phyloP scores from a whole-genome alignment of 2,888 invertebrate species.

The Acronicta leporina region DNA sequence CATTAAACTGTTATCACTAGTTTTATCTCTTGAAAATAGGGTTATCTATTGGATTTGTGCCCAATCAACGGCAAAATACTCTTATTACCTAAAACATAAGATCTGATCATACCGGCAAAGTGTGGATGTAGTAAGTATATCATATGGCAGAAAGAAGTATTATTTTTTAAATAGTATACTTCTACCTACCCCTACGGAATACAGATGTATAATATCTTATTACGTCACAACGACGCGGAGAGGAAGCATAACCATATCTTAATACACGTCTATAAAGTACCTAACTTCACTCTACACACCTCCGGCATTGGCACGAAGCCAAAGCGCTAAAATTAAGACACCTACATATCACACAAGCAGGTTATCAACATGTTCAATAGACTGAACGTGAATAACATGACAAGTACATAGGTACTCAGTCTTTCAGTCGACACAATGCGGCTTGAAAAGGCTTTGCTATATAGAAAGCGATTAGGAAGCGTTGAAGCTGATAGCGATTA shows the following conservation, averaged over 20 bases:
- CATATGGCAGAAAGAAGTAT: too few relatives aligned
- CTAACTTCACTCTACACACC: slow-evolving; percentile 16
- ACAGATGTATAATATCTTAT: too few relatives aligned
- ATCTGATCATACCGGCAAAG: too few relatives aligned
- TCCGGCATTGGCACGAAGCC: slow-evolving; percentile 24
- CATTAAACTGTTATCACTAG: too few relatives aligned
- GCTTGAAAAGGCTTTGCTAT: neutral
- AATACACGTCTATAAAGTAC: slow-evolving; percentile 1
- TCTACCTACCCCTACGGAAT: too few relatives aligned
- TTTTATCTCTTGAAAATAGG: too few relatives aligned
- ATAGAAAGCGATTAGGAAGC: neutral
- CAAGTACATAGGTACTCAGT: slow-evolving; percentile 12
- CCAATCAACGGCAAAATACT: too few relatives aligned
- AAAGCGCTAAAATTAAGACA: slow-evolving; percentile 18
- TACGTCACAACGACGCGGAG: too few relatives aligned
- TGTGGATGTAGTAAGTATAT: too few relatives aligned
- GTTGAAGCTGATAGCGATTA: neutral
- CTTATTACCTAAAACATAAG: too few relatives aligned
- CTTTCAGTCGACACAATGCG: slow-evolving; percentile 5
- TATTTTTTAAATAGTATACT: too few relatives aligned
- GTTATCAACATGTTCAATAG: slow-evolving; percentile 32
- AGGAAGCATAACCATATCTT: slow-evolving; percentile 1
- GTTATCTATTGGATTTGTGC: too few relatives aligned
- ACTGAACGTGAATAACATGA: slow-evolving; percentile 36
- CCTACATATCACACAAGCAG: slow-evolving; percentile 32